phyloP scores from a whole-genome alignment of 2,888 invertebrate species.

The Trachelus troglodyta region DNA sequence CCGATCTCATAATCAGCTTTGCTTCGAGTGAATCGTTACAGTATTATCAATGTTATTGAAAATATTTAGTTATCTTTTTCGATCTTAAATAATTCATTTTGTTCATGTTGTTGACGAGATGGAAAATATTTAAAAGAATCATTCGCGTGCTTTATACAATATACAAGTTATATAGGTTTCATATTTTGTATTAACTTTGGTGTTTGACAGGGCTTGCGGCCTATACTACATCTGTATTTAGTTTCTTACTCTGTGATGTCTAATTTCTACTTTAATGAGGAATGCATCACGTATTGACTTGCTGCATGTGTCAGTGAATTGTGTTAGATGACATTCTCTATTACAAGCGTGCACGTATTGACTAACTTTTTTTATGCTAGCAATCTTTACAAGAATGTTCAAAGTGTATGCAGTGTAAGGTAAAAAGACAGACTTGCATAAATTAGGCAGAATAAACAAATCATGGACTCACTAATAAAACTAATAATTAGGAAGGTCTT shows the following conservation, averaged over 20 bases:
- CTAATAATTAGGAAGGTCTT: background rate
- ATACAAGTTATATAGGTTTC: background rate
- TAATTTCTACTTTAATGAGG: background rate
- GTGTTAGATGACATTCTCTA: background rate
- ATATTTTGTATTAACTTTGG: background rate
- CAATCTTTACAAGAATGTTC: background rate
- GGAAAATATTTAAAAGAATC: background rate
- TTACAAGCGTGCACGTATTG: background rate
- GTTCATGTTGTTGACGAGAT: background rate
- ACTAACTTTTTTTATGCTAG: background rate
- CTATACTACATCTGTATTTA: background rate
- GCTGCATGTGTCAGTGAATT: background rate
- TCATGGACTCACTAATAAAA: background rate
- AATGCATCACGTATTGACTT: background rate
- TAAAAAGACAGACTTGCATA: background rate
- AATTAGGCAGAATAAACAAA: background rate
- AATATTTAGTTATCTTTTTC: background rate
- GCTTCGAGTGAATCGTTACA: background rate
- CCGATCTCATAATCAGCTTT: background rate
- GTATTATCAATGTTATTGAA: background rate
- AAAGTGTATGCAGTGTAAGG: background rate
- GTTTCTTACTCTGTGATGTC: background rate
- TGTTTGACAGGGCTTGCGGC: background rate
- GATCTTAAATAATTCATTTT: background rate
- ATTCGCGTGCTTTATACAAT: background rate